Evolutionary conservation across 2,797 vertebrate species (phyloP).

Genomic region (Rhinophrynus dorsalis): DNA sequence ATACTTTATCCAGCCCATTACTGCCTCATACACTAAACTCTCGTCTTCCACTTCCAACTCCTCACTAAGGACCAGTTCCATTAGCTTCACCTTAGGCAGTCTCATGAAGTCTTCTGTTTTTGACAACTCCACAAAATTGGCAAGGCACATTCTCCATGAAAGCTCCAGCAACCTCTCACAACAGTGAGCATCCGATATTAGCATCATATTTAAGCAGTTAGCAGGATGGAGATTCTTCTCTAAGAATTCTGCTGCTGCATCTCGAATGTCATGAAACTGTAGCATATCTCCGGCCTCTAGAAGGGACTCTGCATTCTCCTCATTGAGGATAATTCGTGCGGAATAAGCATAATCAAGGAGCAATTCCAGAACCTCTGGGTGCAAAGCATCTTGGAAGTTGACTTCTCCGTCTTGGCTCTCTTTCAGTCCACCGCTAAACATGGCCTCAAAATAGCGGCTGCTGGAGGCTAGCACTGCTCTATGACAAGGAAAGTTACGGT

Average conservation of each 20-base stretch:
- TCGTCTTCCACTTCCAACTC: constrained; percentile 84
- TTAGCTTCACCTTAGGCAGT: constrained; percentile 76
- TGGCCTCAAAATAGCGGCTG: constrained; percentile 83
- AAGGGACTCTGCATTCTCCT: constrained; percentile 83
- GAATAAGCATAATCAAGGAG: constrained; percentile 83
- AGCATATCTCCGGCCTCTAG: constrained; percentile 85
- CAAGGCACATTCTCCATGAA: constrained; percentile 82
- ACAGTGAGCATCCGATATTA: constrained; percentile 80
- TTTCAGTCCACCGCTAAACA: constrained; percentile 79
- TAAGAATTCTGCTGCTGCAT: constrained; percentile 78
- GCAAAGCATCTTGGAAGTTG: constrained; percentile 80
- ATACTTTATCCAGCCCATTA: constrained; percentile 81
- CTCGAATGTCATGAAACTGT: constrained; percentile 83
- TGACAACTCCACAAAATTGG: constrained; percentile 75
- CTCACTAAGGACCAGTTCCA: constrained; percentile 81
- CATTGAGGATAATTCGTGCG: constrained; percentile 78
- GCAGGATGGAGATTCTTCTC: constrained; percentile 82
- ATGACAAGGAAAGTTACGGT: constrained; percentile 76
- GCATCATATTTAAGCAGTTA: constrained; percentile 86
- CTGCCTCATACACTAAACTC: constrained; percentile 80
- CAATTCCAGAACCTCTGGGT: constrained; percentile 82
- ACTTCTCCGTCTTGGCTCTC: constrained; percentile 77
- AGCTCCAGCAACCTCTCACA: constrained; percentile 79
- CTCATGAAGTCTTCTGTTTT: constrained; percentile 79
- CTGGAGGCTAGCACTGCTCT: constrained; percentile 82